A percentile compares a stretch with the other conserved stretches of the same genome.
These are phyloP conservation scores for Drosophila auraria DNA, from an alignment of 1,140 invertebrate species.

Conservation along the genomic window DNA sequence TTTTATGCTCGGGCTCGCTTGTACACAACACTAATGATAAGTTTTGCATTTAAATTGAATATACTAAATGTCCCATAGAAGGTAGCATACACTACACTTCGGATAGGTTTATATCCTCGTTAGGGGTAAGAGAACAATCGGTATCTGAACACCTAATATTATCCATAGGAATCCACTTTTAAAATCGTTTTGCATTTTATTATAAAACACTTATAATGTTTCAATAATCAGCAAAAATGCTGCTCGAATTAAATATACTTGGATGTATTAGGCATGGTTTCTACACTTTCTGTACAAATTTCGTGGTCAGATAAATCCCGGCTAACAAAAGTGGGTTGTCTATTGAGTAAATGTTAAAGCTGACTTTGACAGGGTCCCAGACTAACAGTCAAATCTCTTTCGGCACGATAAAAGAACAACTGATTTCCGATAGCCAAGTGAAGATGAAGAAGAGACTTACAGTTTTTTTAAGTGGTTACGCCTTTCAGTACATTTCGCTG, in stretches of 20 bases:
- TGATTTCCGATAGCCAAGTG: too few species aligned
- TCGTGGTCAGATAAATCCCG: too few species aligned
- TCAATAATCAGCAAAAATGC: background rate
- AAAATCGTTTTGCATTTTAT: background rate
- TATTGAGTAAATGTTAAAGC: too few species aligned
- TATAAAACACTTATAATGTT: background rate
- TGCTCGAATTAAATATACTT: background rate
- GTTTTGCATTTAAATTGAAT: slow-evolving; percentile 57
- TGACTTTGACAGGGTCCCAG: too few species aligned
- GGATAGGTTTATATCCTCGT: slow-evolving; percentile 1
- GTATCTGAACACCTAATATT: background rate
- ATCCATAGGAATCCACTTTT: background rate
- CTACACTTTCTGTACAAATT: too few species aligned
- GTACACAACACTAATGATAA: slow-evolving; percentile 46
- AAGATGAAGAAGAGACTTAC: too few species aligned
- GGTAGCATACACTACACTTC: slow-evolving; percentile 16
- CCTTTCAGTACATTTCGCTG: too few species aligned
- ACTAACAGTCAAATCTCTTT: too few species aligned
- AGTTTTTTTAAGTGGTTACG: too few species aligned
- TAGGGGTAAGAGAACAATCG: background rate
- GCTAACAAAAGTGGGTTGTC: too few species aligned
- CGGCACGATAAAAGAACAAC: too few species aligned
- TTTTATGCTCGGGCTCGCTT: slow-evolving; percentile 46
- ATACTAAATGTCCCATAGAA: background rate
- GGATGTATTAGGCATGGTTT: too few species aligned